A percentile compares a stretch with the other conserved stretches of the same genome.
These are phyloP conservation scores for Thereva nobilitata DNA, from an alignment of 2,888 invertebrate genomes.

Conservation along the genomic window DNA sequence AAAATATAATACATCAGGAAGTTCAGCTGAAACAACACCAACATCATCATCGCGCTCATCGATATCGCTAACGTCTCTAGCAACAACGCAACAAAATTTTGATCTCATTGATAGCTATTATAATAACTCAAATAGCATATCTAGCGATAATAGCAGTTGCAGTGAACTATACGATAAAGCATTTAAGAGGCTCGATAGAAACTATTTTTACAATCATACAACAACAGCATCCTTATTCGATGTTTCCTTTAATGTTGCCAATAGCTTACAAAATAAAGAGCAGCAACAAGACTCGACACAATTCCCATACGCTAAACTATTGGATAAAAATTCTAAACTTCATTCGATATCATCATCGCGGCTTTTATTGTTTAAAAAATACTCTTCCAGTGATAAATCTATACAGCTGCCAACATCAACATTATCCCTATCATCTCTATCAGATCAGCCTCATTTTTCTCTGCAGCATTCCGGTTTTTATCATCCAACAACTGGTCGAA, in stretches of 20 bases:
- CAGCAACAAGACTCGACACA: constrained; percentile 23
- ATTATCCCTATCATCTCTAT: constrained; percentile 22
- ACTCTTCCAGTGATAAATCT: constrained; percentile 26
- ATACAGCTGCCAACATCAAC: constrained; percentile 27
- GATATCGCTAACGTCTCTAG: constrained; percentile 31
- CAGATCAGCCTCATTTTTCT: constrained; percentile 23
- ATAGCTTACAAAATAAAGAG: constrained; percentile 22
- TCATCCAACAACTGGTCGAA: constrained; percentile 22
- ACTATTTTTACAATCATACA: constrained; percentile 22
- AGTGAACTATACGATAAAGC: constrained; percentile 27
- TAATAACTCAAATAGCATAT: constrained; percentile 23
- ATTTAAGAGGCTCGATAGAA: constrained; percentile 22
- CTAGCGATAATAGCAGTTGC: constrained; percentile 29
- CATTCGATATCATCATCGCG: constrained; percentile 28
- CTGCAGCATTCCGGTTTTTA: constrained; percentile 14
- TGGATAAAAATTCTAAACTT: constrained; percentile 19
- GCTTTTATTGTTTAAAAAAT: constrained; percentile 21
- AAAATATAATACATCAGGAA: constrained; percentile 30
- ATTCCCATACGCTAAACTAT: constrained; percentile 18
- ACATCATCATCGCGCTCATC: constrained; percentile 34
- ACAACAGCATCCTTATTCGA: constrained; percentile 36
- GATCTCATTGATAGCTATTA: constrained; percentile 27
- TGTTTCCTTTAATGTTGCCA: constrained; percentile 34
- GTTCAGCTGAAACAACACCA: constrained; percentile 33
- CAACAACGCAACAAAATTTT: constrained; percentile 33